phyloP scores from a whole-genome alignment of 2,113 vertebrate genomes.

The cattle (Bos taurus) region DNA sequence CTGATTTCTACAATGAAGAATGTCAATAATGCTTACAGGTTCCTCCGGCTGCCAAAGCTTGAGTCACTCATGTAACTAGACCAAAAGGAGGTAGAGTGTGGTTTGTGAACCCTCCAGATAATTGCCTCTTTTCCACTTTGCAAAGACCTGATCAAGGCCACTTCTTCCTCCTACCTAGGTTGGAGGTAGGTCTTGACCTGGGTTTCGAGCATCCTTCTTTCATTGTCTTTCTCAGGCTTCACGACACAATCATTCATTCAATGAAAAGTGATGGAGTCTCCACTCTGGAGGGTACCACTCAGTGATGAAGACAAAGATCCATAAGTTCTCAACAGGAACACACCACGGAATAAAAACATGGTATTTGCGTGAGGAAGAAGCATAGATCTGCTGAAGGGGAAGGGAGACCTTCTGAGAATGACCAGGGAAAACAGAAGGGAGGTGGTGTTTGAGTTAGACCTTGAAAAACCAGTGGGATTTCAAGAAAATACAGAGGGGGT shows the following conservation, averaged over 20 bases:
- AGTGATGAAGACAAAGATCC: neutral
- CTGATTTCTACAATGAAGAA: constrained; percentile 25
- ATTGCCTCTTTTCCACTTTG: neutral
- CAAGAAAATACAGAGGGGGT: neutral
- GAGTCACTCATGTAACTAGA: constrained; percentile 26
- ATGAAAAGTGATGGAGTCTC: neutral
- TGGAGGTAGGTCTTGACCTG: neutral
- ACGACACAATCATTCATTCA: neutral
- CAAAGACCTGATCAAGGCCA: neutral
- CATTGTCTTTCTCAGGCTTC: neutral
- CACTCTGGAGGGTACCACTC: neutral
- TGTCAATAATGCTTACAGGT: constrained; percentile 21
- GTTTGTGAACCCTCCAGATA: neutral
- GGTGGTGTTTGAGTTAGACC: neutral
- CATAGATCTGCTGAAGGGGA: neutral
- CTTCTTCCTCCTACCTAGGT: neutral
- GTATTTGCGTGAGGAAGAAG: neutral
- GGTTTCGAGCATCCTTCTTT: neutral
- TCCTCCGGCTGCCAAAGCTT: constrained; percentile 11
- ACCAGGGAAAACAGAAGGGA: neutral
- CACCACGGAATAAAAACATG: neutral
- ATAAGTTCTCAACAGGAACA: neutral
- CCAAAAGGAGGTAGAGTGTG: neutral
- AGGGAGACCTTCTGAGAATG: neutral
- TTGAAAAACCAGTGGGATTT: neutral